phyloP scores from a whole-genome alignment of 2,797 vertebrate genomes.

The Dromococcyx pavoninus region DNA sequence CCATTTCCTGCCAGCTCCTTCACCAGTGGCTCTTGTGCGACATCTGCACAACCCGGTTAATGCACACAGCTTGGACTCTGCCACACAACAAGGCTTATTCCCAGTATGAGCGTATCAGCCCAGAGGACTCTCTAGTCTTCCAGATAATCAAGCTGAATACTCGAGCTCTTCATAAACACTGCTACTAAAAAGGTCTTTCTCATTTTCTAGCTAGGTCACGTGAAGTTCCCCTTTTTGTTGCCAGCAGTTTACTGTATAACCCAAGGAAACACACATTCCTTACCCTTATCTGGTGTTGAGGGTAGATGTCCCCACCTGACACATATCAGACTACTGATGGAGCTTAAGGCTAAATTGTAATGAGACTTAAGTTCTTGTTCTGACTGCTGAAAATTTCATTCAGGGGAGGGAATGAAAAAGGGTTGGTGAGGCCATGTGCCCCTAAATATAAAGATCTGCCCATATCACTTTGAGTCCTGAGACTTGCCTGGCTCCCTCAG shows the following conservation, averaged over 20 bases:
- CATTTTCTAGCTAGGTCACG: background rate
- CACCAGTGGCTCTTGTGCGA: background rate
- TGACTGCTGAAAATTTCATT: background rate
- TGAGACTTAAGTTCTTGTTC: background rate
- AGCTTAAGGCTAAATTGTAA: background rate
- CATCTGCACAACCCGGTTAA: background rate
- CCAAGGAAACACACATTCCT: background rate
- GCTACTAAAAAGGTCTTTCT: background rate
- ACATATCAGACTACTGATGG: background rate
- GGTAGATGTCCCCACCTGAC: background rate
- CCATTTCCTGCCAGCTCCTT: background rate
- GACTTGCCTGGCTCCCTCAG: background rate
- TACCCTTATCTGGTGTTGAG: background rate
- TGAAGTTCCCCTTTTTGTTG: background rate
- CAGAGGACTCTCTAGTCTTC: background rate
- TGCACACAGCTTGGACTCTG: accelerated
- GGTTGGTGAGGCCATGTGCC: background rate
- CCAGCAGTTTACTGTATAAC: background rate
- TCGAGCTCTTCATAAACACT: background rate
- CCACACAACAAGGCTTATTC: background rate
- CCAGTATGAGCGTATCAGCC: background rate
- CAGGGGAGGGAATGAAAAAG: background rate
- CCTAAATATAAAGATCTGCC: background rate
- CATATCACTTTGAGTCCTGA: background rate
- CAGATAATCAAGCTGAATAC: background rate